Evolutionary conservation across 1,140 invertebrate genomes (phyloP), one percentile per base, ranked within the genome.

Genomic region (Solenopsis invicta): DNA sequence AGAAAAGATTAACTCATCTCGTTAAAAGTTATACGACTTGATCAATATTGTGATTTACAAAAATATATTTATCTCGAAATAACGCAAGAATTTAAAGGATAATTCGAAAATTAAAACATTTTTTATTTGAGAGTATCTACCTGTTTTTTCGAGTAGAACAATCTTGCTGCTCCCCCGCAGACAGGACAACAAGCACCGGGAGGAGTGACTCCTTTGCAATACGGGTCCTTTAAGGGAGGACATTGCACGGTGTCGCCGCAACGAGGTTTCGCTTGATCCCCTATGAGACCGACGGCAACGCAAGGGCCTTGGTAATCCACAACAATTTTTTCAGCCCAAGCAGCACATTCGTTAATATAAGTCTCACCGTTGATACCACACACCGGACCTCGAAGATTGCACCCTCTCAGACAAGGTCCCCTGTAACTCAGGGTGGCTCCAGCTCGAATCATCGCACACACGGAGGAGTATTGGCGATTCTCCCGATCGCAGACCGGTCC

Each of bases 141-240:
- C 95, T 98, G 97, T 94, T 98, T 98, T 62, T 96, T 96, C 0
- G 97, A 97, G 93, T 97, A 98, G 9, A 99, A 96, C 2, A 99
- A 94, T 72, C 97, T 96, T 0, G 99, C 94, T 61, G 98, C 97
- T n/a, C 98, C 98, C 1, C 97, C 98, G 95, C 98, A 99, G 77
- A 98, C 96, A 0, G 98, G 98, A 93, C 98, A 99, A 92, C 98
- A 99, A 0, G 98, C 97, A 4, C 98, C 98, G 0, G 98, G 98
- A 0, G 98, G 98, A 0, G 97, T 98, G 4, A 97, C 96, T 0
- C 97, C 97, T 0, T 97, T 92, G 92, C 98, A 99, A 67, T 97
- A 95, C 0, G 93, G 89, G 59, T 96, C 95, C 0, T 96, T 95
- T 0, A 98, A 94, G 5, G 95, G 93, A 0, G 97, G 96, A 94